These are phyloP conservation scores for Creontiades dilutus DNA, from an alignment of 2,888 invertebrate genomes.

Conservation along the genomic window DNA sequence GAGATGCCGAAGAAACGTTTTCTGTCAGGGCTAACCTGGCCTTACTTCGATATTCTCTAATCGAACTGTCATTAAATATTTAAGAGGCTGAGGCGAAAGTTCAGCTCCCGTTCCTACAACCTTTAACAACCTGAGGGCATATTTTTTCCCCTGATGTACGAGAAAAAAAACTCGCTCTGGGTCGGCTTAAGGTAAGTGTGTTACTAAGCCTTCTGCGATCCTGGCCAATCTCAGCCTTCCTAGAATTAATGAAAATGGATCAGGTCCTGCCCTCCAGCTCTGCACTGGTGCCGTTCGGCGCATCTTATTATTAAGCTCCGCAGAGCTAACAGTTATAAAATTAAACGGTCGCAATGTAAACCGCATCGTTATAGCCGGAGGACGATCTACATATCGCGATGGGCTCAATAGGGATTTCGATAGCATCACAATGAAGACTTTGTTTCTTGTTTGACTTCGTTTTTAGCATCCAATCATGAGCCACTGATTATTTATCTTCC, in stretches of 20 bases:
- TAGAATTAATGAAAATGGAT: slow-evolving; percentile 18
- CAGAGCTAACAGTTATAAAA: neutral
- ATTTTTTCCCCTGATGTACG: neutral
- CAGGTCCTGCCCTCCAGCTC: slow-evolving; percentile 29
- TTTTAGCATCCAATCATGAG: too few relatives aligned
- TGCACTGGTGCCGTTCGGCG: neutral
- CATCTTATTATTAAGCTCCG: too few relatives aligned
- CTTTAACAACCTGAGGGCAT: slow-evolving; percentile 3
- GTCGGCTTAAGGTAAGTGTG: neutral
- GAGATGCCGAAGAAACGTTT: too few relatives aligned
- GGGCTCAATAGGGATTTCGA: too few relatives aligned
- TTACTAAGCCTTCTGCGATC: slow-evolving; percentile 30
- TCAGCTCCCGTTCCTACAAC: slow-evolving; percentile 24
- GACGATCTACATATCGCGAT: too few relatives aligned
- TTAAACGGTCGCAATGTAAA: too few relatives aligned
- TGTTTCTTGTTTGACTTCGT: too few relatives aligned
- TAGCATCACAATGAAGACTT: too few relatives aligned
- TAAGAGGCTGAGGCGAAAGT: slow-evolving; percentile 56
- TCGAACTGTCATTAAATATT: slow-evolving; percentile 56
- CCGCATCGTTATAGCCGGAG: too few relatives aligned
- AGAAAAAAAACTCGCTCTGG: slow-evolving; percentile 40
- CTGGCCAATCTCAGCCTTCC: neutral
- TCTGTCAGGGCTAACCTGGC: too few relatives aligned
- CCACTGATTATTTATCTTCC: too few relatives aligned
- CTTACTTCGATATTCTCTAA: slow-evolving; percentile 47